phyloP scores from a whole-genome alignment of 2,113 vertebrate genomes.

The Lanius ludovicianus region DNA sequence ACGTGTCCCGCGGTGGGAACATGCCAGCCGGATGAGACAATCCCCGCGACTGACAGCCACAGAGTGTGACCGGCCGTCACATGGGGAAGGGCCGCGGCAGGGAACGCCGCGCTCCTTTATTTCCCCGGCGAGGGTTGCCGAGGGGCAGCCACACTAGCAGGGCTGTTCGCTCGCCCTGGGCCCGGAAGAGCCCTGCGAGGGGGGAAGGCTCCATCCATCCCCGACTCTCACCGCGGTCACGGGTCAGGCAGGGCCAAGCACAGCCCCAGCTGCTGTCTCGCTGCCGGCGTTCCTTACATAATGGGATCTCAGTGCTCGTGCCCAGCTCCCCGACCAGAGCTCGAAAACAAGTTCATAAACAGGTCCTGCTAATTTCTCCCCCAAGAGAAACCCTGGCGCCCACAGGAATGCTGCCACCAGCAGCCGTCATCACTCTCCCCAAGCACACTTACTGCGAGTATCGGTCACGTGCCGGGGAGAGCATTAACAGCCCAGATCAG shows the following conservation, averaged over 20 bases:
- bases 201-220: neutral
- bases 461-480: neutral
- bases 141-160: neutral
- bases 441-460: neutral
- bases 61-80: slow-evolving; percentile 2
- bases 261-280: slow-evolving; percentile 30
- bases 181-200: neutral
- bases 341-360: slow-evolving; percentile 62
- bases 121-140: neutral
- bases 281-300: slow-evolving; percentile 23
- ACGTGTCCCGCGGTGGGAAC: slow-evolving; percentile 46
- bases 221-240: slow-evolving; percentile 25
- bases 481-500: neutral
- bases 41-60: neutral
- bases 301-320: slow-evolving; percentile 62
- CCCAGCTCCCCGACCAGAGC: neutral
- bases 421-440: neutral
- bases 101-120: slow-evolving; percentile 29
- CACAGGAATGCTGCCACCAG: slow-evolving; percentile 51
- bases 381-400: neutral
- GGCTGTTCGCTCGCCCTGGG: neutral
- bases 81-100: slow-evolving; percentile 15
- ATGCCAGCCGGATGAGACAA: slow-evolving; percentile 67
- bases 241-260: slow-evolving; percentile 35
- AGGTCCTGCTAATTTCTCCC: slow-evolving; percentile 54